phyloP scores from a whole-genome alignment of 1,140 invertebrate genomes.

The Achatina immaculata region DNA sequence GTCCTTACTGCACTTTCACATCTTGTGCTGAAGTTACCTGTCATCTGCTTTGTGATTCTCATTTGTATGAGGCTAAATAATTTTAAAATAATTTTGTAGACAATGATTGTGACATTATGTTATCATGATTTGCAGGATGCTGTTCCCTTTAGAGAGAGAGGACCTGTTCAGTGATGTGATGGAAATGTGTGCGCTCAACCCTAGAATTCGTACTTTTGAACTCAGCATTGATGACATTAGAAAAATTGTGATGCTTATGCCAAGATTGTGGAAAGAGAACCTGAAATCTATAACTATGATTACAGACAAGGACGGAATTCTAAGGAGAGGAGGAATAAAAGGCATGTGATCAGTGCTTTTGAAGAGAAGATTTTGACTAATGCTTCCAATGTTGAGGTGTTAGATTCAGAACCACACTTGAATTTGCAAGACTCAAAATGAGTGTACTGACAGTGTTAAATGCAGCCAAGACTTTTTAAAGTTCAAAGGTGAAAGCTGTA shows the following conservation, averaged over 20 bases:
- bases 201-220: constrained; percentile 75
- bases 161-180: constrained; percentile 81
- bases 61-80: too few species aligned
- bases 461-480: too few species aligned
- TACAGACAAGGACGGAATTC: constrained; percentile 52
- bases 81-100: too few species aligned
- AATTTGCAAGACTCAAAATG: too few species aligned
- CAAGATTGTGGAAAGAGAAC: constrained; percentile 79
- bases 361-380: constrained; percentile 7
- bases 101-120: neutral
- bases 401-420: too few species aligned
- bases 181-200: constrained; percentile 81
- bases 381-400: neutral
- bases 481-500: too few species aligned
- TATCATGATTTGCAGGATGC: constrained; percentile 69
- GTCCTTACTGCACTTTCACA: too few species aligned
- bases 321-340: constrained; percentile 20
- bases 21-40: too few species aligned
- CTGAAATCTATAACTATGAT: constrained; percentile 80
- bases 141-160: constrained; percentile 83
- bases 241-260: constrained; percentile 83
- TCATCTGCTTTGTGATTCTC: too few species aligned
- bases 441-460: too few species aligned
- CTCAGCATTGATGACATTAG: constrained; percentile 82
- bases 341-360: neutral